Conservation (phyloP, 2,888 invertebrate species). For the Zhengitettix transpicula region DNA sequence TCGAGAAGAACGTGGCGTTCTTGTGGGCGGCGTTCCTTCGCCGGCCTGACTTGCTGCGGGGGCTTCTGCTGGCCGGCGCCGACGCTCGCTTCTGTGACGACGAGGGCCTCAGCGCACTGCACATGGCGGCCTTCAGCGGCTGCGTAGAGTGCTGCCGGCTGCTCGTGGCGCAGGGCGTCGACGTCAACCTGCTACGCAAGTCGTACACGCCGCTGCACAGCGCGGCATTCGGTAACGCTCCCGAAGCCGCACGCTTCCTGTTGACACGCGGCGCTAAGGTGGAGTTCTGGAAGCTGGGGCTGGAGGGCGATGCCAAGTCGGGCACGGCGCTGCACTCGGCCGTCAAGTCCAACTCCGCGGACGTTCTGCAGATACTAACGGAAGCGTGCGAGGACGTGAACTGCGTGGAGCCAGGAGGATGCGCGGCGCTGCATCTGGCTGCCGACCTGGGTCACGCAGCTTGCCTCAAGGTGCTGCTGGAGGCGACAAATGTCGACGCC, state of each 20-base stretch:
- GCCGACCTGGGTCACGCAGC: conserved; percentile 64
- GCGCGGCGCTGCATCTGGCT: conserved; percentile 64
- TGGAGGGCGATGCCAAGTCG: neutral
- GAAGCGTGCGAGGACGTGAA: conserved; percentile 60
- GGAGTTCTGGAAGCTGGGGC: conserved; percentile 20
- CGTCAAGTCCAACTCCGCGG: conserved; percentile 66
- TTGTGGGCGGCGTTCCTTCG: conserved; percentile 61
- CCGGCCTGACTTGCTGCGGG: conserved; percentile 45
- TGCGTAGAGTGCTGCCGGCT: conserved; percentile 51
- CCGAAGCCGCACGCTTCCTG: conserved; percentile 61
- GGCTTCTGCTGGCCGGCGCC: conserved; percentile 47
- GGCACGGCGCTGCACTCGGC: conserved; percentile 63
- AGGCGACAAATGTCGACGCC: conserved; percentile 52
- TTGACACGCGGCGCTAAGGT: conserved; percentile 54
- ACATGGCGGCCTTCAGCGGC: conserved; percentile 64
- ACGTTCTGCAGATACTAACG: conserved; percentile 60
- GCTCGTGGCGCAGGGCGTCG: conserved; percentile 48
- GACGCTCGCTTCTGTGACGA: conserved; percentile 53
- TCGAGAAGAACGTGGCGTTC: conserved; percentile 53
- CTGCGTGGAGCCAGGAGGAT: conserved; percentile 49
- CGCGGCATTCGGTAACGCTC: conserved; percentile 75
- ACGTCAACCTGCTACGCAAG: conserved; percentile 50
- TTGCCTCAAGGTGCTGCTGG: conserved; percentile 56
- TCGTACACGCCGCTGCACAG: conserved; percentile 74
- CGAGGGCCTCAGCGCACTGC: conserved; percentile 50